Evolutionary conservation across 2,888 invertebrate genomes (phyloP).

Genomic region (Drosophila atripex): DNA sequence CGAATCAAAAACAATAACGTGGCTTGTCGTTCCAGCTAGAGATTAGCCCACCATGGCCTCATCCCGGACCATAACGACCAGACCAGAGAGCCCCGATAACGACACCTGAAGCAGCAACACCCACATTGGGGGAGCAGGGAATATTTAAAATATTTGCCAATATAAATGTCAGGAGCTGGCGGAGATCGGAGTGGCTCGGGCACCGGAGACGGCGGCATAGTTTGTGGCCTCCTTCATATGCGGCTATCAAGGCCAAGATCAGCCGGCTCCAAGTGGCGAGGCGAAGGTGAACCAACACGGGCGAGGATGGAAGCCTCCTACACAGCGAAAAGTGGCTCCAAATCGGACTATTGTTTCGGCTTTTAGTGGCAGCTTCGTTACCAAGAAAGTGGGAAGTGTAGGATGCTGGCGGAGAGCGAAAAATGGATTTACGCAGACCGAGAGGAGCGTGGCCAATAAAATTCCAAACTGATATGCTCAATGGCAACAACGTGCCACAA

Average conservation of each 20-base stretch:
- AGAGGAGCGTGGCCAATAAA: slow-evolving; percentile 79
- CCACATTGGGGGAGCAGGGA: slow-evolving; percentile 33
- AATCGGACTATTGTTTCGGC: neutral
- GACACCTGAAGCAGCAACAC: slow-evolving; percentile 40
- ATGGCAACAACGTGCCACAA: slow-evolving; percentile 77
- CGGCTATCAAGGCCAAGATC: slow-evolving; percentile 79
- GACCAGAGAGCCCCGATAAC: slow-evolving; percentile 47
- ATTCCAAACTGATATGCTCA: slow-evolving; percentile 76
- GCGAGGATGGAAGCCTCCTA: neutral
- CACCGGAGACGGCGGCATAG: slow-evolving; percentile 17
- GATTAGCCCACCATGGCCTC: neutral
- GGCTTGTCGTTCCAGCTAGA: neutral
- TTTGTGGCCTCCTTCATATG: slow-evolving; percentile 64
- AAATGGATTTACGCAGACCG: neutral
- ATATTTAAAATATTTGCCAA: slow-evolving; percentile 78
- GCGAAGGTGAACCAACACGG: slow-evolving; percentile 6
- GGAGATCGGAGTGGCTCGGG: slow-evolving; percentile 1
- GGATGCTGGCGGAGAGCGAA: neutral
- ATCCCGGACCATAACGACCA: slow-evolving; percentile 36
- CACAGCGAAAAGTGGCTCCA: neutral
- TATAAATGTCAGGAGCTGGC: slow-evolving; percentile 71
- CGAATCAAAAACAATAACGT: slow-evolving; percentile 39
- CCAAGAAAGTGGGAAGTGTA: neutral
- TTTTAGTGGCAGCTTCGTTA: neutral
- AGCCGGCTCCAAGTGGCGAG: slow-evolving; percentile 59